Evolutionary conservation across 2,888 invertebrate species (phyloP).

Genomic region (Cistogaster globosa): DNA sequence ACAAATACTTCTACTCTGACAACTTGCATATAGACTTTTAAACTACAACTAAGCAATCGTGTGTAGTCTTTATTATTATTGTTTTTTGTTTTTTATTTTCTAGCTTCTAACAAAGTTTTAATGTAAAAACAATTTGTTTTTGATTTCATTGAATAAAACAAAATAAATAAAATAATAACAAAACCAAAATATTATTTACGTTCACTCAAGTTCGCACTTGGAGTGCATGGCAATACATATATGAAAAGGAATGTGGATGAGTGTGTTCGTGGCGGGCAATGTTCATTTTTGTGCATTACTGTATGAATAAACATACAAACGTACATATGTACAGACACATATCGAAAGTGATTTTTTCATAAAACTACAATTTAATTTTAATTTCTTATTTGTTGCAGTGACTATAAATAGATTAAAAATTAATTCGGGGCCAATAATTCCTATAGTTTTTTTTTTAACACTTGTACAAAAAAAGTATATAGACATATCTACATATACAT

Average conservation of each 20-base stretch:
- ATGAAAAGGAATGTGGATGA: conserved; percentile 11
- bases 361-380: too few relatives aligned
- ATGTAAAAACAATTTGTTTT: conserved; percentile 57
- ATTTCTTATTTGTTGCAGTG: too few relatives aligned
- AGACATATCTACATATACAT: too few relatives aligned
- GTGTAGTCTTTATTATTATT: background rate
- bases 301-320: background rate
- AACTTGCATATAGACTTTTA: too few relatives aligned
- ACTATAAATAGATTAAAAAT: too few relatives aligned
- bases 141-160: conserved; percentile 79
- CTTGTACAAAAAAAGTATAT: too few relatives aligned
- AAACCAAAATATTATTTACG: conserved; percentile 75
- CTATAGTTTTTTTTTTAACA: too few relatives aligned
- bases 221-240: conserved; percentile 57
- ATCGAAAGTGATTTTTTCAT: background rate
- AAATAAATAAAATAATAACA: conserved; percentile 23
- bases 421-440: too few relatives aligned
- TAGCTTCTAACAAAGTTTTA: conserved; percentile 24
- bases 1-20: too few relatives aligned
- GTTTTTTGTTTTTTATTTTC: background rate
- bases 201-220: conserved; percentile 78
- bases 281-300: conserved; percentile 17
- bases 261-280: conserved; percentile 27
- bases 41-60: too few relatives aligned
- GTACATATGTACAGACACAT: background rate